These are phyloP conservation scores for Nothobranchius kuhntae DNA, from an alignment of 2,113 vertebrate species.

Conservation along the genomic window DNA sequence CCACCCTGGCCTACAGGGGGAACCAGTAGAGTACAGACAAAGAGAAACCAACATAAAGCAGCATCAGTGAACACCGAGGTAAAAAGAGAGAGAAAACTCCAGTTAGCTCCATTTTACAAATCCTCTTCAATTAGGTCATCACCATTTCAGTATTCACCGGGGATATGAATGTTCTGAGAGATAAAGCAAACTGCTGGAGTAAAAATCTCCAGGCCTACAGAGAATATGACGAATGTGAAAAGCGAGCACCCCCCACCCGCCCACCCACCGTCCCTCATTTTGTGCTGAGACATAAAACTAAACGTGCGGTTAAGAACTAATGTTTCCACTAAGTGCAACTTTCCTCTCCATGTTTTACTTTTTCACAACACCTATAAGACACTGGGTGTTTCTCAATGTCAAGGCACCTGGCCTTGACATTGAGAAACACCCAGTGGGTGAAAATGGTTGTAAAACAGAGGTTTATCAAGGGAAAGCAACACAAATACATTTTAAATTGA, in stretches of 20 bases:
- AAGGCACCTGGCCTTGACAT: no score
- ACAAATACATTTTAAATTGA: no score
- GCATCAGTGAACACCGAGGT: slow-evolving; percentile 24
- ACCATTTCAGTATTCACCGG: slow-evolving; percentile 41
- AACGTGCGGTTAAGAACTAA: slow-evolving; percentile 24
- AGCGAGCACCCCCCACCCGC: slow-evolving; percentile 12
- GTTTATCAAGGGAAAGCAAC: no score
- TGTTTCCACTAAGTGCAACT: slow-evolving; percentile 31
- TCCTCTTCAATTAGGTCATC: slow-evolving; percentile 56
- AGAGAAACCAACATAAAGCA: slow-evolving; percentile 17
- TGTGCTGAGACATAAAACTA: background rate
- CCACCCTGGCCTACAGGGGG: background rate
- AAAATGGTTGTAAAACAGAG: no score
- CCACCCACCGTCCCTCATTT: background rate
- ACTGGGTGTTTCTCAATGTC: no score
- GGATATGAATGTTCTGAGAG: slow-evolving; percentile 29
- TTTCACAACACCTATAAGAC: no score
- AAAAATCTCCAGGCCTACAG: background rate
- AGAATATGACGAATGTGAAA: slow-evolving; percentile 8
- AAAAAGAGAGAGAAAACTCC: slow-evolving; percentile 19
- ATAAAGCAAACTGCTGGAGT: slow-evolving; percentile 25
- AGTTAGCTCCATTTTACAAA: slow-evolving; percentile 47
- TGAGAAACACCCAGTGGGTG: background rate
- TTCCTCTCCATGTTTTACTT: no score
- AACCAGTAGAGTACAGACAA: slow-evolving; percentile 9